Conservation (phyloP, 2,113 vertebrate genomes). For the Apus apus region DNA sequence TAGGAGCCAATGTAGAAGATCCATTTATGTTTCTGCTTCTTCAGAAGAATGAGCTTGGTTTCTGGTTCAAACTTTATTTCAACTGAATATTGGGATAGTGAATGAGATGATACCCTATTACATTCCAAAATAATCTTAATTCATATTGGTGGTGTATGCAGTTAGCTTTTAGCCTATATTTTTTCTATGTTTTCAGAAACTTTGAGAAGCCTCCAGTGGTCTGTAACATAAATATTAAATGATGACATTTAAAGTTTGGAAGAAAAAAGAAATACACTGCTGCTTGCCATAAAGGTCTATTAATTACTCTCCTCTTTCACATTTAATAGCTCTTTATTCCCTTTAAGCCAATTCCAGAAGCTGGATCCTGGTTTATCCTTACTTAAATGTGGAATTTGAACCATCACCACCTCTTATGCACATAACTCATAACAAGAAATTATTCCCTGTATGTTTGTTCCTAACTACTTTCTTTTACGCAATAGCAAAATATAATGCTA, state of each 20-base stretch:
- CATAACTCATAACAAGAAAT: background rate
- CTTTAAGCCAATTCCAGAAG: background rate
- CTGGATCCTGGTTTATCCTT: background rate
- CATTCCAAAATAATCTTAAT: background rate
- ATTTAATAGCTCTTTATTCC: background rate
- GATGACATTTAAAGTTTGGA: background rate
- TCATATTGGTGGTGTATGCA: background rate
- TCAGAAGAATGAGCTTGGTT: background rate
- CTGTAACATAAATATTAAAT: constrained; percentile 7
- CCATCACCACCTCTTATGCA: background rate
- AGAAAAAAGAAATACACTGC: background rate
- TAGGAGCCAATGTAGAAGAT: background rate
- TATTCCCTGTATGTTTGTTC: background rate
- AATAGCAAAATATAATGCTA: background rate
- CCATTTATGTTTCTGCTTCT: background rate
- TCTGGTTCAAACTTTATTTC: background rate
- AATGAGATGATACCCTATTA: background rate
- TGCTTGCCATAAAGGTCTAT: background rate
- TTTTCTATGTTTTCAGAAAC: constrained; percentile 4
- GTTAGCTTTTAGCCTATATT: background rate
- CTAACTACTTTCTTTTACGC: background rate
- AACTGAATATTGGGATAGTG: background rate
- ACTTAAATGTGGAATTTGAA: background rate
- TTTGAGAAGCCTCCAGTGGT: background rate
- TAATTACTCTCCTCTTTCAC: background rate